phyloP scores from a whole-genome alignment of 2,888 invertebrate genomes.

The Escarpia spicata region DNA sequence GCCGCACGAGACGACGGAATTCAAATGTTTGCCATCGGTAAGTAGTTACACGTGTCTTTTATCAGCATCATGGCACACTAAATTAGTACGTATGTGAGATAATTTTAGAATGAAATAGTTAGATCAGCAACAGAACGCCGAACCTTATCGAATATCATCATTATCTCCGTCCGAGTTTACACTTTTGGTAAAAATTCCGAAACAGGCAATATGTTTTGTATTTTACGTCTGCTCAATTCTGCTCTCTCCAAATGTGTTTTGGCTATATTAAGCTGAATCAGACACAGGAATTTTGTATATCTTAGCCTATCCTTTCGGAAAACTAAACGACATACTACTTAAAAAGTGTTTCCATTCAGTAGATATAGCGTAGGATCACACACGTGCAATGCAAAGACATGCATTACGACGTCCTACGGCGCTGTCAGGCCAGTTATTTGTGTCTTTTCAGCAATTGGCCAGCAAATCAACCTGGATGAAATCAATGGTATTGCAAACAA shows the following conservation, averaged over 20 bases:
- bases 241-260: too few relatives aligned
- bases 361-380: background rate
- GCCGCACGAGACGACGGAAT: background rate
- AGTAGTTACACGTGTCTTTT: background rate
- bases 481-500: background rate
- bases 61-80: background rate
- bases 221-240: too few relatives aligned
- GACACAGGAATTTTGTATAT: too few relatives aligned
- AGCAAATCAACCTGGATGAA: background rate
- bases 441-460: background rate
- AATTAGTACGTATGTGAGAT: too few relatives aligned
- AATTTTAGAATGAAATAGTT: too few relatives aligned
- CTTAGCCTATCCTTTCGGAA: too few relatives aligned
- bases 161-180: too few relatives aligned
- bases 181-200: too few relatives aligned
- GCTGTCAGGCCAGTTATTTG: background rate
- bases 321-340: background rate
- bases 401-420: background rate
- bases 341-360: background rate
- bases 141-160: too few relatives aligned
- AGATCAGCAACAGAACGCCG: background rate
- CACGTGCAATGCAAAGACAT: too few relatives aligned
- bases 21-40: slow-evolving; percentile 13
- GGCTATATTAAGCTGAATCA: too few relatives aligned
- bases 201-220: too few relatives aligned